phyloP scores from a whole-genome alignment of 2,797 vertebrate species.

The Gephyroberyx darwinii region DNA sequence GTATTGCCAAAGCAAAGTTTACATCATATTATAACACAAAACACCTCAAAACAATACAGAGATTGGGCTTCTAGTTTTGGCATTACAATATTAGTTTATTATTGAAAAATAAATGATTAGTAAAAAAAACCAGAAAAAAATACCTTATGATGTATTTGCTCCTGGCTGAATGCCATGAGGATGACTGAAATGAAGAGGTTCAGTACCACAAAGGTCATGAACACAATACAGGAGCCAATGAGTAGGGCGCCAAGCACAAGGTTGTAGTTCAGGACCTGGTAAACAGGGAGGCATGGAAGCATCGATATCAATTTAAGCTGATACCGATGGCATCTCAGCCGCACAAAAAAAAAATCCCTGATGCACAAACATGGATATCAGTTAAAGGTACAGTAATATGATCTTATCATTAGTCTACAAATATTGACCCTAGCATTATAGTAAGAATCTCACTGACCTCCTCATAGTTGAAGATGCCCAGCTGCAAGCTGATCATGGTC shows the following conservation, averaged over 20 bases:
- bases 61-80: too few relatives aligned
- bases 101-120: background rate
- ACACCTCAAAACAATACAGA: too few relatives aligned
- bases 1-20: too few relatives aligned
- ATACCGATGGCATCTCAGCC: background rate
- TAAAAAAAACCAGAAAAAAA: background rate
- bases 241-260: conserved; percentile 88
- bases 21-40: too few relatives aligned
- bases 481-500: conserved; percentile 89
- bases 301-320: background rate
- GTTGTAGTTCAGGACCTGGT: conserved; percentile 86
- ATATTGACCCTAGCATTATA: background rate
- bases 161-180: conserved; percentile 88
- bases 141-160: conserved; percentile 89
- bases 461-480: conserved; percentile 93
- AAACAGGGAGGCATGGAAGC: conserved; percentile 9
- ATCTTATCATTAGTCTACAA: too few relatives aligned
- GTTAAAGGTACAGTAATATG: too few relatives aligned
- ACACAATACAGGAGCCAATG: conserved; percentile 90
- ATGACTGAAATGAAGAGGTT: conserved; percentile 93
- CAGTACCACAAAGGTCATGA: conserved; percentile 91
- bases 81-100: too few relatives aligned
- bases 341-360: background rate
- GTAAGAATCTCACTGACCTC: conserved; percentile 80
- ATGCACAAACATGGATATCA: background rate